Evolutionary conservation across 2,113 vertebrate species (phyloP).

Genomic region (Bucco capensis): DNA sequence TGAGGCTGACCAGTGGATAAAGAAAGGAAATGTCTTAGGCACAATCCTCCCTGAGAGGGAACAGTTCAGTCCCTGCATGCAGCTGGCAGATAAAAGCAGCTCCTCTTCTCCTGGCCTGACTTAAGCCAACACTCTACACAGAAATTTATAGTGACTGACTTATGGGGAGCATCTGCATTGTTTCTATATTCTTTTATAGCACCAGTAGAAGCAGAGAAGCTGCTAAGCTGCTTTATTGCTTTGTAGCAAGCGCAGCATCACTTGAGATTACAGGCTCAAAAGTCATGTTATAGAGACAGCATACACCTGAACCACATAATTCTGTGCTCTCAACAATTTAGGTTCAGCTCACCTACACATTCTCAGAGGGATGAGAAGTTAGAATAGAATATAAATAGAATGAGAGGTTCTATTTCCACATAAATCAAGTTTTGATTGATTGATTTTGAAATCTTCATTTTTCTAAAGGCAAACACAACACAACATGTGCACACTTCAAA

Average conservation of each 20-base stretch:
- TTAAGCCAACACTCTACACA: neutral
- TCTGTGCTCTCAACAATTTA: neutral
- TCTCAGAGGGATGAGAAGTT: neutral
- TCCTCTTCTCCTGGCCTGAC: neutral
- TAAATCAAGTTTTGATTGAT: neutral
- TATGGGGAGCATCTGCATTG: neutral
- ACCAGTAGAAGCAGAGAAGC: neutral
- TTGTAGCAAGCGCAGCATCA: neutral
- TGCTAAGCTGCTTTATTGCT: neutral
- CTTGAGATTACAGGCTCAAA: neutral
- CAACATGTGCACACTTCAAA: neutral
- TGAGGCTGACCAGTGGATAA: accelerated
- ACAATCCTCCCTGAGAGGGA: neutral
- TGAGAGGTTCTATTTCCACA: neutral
- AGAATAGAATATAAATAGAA: neutral
- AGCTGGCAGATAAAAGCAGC: neutral
- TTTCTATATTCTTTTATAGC: neutral
- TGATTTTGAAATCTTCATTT: neutral
- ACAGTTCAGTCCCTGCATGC: neutral
- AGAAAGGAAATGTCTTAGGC: accelerated
- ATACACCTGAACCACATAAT: neutral
- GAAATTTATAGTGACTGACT: neutral
- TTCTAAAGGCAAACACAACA: no score
- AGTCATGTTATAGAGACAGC: neutral
- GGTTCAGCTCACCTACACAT: neutral